Conservation (phyloP, 2,797 vertebrate genomes). For the Columba guinea region DNA sequence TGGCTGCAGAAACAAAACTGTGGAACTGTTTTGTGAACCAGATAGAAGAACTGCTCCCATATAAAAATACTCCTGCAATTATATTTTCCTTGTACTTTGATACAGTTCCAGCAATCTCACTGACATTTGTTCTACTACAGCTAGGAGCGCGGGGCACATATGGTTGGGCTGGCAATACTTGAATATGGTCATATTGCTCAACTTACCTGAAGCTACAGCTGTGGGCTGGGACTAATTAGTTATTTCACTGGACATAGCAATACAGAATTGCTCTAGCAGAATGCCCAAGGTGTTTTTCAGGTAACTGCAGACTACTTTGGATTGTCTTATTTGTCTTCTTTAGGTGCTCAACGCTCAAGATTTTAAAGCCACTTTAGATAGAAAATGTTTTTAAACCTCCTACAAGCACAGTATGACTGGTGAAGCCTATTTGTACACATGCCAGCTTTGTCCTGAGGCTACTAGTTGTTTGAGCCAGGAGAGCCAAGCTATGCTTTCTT, state of each 20-base stretch:
- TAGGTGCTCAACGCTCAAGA: not conserved
- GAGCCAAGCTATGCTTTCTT: not conserved
- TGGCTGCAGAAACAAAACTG: not conserved
- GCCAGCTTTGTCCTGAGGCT: not conserved
- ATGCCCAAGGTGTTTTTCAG: not conserved
- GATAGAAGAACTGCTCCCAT: not conserved
- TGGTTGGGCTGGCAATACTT: not conserved
- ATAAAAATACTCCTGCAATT: not conserved
- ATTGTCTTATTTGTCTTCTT: not conserved
- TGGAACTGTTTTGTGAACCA: not conserved
- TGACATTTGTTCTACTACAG: not conserved
- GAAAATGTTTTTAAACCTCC: not conserved
- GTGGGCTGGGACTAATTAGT: not conserved
- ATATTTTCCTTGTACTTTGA: not conserved
- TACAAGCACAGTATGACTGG: rapidly evolving
- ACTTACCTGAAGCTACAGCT: not conserved
- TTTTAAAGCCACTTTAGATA: not conserved
- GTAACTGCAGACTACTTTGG: not conserved
- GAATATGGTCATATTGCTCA: not conserved
- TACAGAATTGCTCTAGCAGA: not conserved
- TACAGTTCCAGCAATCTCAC: not conserved
- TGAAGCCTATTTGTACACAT: not conserved
- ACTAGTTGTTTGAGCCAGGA: not conserved
- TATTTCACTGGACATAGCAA: not conserved
- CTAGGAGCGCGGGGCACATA: not conserved